A percentile compares a stretch with the other conserved stretches of the same genome.
Evolutionary conservation across 2,797 vertebrate species (phyloP).

Genomic region (Pteropus rufus): DNA sequence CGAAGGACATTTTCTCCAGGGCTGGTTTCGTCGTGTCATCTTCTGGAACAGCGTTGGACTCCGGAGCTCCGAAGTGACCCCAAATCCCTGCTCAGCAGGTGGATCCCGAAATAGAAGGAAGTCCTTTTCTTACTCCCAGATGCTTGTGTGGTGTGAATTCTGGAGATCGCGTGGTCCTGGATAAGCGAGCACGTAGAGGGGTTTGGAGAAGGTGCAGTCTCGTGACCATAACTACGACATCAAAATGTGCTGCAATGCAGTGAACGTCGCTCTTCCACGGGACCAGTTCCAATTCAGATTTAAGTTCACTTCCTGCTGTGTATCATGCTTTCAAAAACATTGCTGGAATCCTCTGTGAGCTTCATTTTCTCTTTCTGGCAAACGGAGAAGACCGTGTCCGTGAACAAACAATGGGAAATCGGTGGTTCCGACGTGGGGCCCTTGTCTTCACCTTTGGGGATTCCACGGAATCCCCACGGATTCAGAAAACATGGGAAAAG

Average conservation of each 20-base stretch:
- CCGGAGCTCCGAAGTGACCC: not conserved
- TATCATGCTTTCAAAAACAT: not conserved
- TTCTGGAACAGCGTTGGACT: not conserved
- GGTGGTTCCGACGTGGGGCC: rapidly evolving
- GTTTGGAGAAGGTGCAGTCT: not conserved
- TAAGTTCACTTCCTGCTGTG: not conserved
- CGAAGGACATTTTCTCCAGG: not conserved
- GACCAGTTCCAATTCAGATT: not conserved
- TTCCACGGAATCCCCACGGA: too few relatives aligned
- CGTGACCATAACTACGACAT: not conserved
- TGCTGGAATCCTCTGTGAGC: not conserved
- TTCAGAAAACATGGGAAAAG: not conserved
- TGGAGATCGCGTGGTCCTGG: too few relatives aligned
- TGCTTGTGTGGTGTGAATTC: not conserved
- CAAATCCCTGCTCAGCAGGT: not conserved
- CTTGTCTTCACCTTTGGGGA: not conserved
- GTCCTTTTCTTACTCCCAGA: not conserved
- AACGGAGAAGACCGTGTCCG: not conserved
- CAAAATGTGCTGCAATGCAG: not conserved
- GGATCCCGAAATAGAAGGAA: not conserved
- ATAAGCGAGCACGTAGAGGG: not conserved
- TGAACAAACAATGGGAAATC: rapidly evolving
- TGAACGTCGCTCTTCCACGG: not conserved
- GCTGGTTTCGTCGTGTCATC: not conserved
- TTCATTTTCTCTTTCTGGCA: not conserved